Percentiles rank a stretch among this genome's conserved stretches.
phyloP scores from a whole-genome alignment of 2,888 invertebrate species.

The Atrina japonica region DNA sequence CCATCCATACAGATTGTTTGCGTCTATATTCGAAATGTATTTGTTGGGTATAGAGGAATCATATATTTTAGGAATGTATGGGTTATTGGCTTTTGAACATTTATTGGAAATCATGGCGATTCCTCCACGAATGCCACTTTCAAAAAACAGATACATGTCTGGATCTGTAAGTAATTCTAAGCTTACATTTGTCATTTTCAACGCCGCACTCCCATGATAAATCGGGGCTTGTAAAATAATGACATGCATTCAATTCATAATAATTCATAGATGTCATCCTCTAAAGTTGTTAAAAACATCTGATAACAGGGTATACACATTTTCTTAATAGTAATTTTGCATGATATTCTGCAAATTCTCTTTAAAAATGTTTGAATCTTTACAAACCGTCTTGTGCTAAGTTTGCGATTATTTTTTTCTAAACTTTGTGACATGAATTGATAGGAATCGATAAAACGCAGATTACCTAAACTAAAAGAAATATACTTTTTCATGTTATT shows the following conservation, averaged over 20 bases:
- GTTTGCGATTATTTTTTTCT: constrained; percentile 38
- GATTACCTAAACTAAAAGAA: constrained; percentile 39
- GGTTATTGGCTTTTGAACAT: background rate
- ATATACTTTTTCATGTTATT: constrained; percentile 45
- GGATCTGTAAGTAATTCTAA: constrained; percentile 42
- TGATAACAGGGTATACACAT: constrained; percentile 28
- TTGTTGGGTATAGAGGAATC: background rate
- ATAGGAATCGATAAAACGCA: constrained; percentile 46
- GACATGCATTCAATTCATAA: constrained; percentile 41
- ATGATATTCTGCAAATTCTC: constrained; percentile 21
- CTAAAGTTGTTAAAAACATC: constrained; percentile 43
- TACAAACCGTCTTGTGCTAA: constrained; percentile 39
- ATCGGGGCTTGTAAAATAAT: constrained; percentile 45
- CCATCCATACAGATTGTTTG: background rate
- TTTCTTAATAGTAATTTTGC: background rate
- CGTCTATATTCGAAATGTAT: background rate
- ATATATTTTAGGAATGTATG: constrained; percentile 1
- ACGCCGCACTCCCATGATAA: constrained; percentile 30
- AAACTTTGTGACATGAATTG: constrained; percentile 35
- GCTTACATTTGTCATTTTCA: constrained; percentile 36
- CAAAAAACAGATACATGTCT: constrained; percentile 23
- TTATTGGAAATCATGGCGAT: constrained; percentile 34
- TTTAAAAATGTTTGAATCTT: constrained; percentile 37
- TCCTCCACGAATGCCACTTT: constrained; percentile 31
- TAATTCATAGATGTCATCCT: constrained; percentile 34